Conservation (phyloP, 2,797 vertebrate species). For the Melanotaenia nigrans region DNA sequence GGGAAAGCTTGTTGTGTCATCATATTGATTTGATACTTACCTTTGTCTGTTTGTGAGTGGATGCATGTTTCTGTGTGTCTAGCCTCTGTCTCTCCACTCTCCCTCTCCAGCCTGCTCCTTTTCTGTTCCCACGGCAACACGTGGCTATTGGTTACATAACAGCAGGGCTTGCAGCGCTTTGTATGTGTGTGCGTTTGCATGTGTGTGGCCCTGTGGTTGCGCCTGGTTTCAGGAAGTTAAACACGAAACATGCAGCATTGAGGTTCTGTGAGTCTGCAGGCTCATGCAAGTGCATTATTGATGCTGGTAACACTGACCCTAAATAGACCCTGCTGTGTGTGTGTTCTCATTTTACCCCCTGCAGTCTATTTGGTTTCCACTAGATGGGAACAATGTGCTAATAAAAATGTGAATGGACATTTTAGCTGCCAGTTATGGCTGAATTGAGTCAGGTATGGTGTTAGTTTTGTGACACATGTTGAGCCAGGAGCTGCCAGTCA, state of each 20-base stretch:
- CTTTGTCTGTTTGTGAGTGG: not conserved
- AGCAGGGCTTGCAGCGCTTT: conserved; percentile 6
- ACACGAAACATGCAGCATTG: conserved; percentile 36
- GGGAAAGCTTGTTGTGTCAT: no score
- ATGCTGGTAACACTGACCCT: conserved; percentile 39
- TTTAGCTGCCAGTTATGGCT: not conserved
- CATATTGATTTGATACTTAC: no score
- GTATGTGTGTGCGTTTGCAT: conserved; percentile 24
- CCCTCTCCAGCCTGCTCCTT: conserved; percentile 21
- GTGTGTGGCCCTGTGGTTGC: conserved; percentile 29
- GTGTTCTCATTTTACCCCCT: conserved; percentile 15
- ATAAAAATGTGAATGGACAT: not conserved
- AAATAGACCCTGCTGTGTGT: conserved; percentile 5
- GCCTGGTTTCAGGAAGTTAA: conserved; percentile 38
- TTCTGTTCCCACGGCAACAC: conserved; percentile 68
- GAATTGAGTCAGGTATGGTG: not conserved
- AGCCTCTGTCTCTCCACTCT: conserved; percentile 4
- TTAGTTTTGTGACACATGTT: conserved; percentile 18
- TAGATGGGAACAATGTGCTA: conserved; percentile 57
- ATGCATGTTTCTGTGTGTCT: conserved; percentile 29
- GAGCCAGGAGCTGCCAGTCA: not conserved
- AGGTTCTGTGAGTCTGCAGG: conserved; percentile 22
- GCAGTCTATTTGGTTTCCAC: conserved; percentile 53
- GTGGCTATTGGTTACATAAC: conserved; percentile 69
- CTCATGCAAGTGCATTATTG: conserved; percentile 29